Evolutionary conservation across 2,888 invertebrate species (phyloP).

Genomic region (Cancer borealis): DNA sequence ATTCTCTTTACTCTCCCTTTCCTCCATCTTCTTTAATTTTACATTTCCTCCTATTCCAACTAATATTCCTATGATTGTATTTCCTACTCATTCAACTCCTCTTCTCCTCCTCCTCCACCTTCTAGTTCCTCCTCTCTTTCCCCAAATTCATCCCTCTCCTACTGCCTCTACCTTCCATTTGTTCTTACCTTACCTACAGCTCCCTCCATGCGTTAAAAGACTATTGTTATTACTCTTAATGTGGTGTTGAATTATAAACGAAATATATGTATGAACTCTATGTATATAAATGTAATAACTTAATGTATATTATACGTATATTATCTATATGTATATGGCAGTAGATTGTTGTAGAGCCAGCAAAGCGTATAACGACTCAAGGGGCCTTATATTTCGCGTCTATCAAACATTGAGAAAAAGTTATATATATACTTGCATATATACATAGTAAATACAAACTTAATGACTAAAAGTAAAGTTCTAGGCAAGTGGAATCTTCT

Average conservation of each 20-base stretch:
- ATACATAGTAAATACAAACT: no score
- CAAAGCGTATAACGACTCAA: constrained; percentile 10
- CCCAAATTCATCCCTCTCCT: neutral
- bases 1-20: neutral
- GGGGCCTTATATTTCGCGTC: constrained; percentile 22
- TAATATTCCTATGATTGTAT: neutral
- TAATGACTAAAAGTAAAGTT: neutral
- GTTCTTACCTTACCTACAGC: neutral
- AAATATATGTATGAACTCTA: constrained; percentile 17
- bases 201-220: neutral
- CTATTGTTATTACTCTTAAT: neutral
- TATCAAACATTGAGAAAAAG: neutral
- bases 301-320: constrained; percentile 15
- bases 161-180: neutral
- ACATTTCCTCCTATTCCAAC: neutral
- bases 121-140: neutral
- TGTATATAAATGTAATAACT: constrained; percentile 28
- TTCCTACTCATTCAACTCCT: neutral
- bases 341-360: constrained; percentile 29
- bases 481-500: neutral
- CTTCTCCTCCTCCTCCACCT: neutral
- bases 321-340: constrained; percentile 29
- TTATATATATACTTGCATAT: neutral
- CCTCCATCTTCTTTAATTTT: neutral
- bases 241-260: constrained; percentile 13